These are phyloP conservation scores for Imbricaverruca yamaguchii DNA, from an alignment of 2,888 invertebrate genomes.

Conservation along the genomic window DNA sequence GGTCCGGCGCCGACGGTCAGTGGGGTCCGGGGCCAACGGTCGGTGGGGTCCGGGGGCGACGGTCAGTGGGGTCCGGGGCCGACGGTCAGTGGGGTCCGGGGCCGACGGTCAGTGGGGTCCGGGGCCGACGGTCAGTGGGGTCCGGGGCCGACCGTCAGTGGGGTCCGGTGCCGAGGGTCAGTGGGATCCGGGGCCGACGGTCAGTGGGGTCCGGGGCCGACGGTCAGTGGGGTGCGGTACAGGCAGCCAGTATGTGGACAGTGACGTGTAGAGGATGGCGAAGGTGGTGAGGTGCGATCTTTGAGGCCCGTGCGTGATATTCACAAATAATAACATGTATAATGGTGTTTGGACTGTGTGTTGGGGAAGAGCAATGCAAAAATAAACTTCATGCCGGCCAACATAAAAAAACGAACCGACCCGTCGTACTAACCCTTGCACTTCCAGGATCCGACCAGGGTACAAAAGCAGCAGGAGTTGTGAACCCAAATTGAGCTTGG, in stretches of 20 bases:
- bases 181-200: background rate
- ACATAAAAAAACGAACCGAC: too few species aligned
- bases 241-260: background rate
- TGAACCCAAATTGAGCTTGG: too few species aligned
- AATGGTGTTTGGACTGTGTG: too few species aligned
- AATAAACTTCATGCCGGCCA: too few species aligned
- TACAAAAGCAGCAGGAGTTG: too few species aligned
- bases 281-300: too few species aligned
- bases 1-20: background rate
- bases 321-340: too few species aligned
- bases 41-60: background rate
- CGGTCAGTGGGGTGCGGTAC: background rate
- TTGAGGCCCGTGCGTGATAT: too few species aligned
- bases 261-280: too few species aligned
- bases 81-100: background rate
- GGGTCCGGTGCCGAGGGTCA: background rate
- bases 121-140: background rate
- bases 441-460: too few species aligned
- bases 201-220: background rate
- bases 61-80: background rate
- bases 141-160: background rate
- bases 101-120: background rate
- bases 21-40: background rate
- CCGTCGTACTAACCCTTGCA: too few species aligned
- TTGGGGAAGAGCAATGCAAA: too few species aligned